phyloP scores from a whole-genome alignment of 2,113 vertebrate genomes.

The Ramphastos sulfuratus region DNA sequence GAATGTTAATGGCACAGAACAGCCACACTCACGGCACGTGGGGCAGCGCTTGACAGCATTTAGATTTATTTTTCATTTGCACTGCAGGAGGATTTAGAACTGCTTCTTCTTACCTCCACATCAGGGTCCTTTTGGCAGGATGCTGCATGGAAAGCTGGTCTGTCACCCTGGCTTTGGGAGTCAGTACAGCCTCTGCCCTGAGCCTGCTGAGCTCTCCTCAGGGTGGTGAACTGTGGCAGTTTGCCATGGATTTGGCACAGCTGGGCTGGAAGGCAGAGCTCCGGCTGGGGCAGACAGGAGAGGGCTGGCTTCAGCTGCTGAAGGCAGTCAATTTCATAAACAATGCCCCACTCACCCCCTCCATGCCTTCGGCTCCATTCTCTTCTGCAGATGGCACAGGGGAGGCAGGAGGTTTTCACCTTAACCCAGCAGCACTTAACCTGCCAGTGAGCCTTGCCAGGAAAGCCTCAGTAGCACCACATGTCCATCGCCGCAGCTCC shows the following conservation, averaged over 20 bases:
- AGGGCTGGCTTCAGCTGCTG: neutral
- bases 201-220: neutral
- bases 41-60: neutral
- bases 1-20: neutral
- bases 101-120: neutral
- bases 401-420: neutral
- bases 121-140: neutral
- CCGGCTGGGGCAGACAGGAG: neutral
- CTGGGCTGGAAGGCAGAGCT: neutral
- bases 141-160: accelerated
- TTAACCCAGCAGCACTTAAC: neutral
- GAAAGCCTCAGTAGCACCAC: accelerated
- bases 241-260: neutral
- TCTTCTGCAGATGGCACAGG: neutral
- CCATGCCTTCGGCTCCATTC: neutral
- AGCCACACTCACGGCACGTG: neutral
- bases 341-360: neutral
- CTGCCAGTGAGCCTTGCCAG: accelerated
- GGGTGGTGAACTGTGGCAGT: neutral
- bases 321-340: neutral
- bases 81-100: neutral
- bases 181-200: neutral
- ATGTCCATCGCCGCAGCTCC: accelerated
- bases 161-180: accelerated
- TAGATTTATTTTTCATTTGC: neutral